phyloP scores from a whole-genome alignment of 1,140 invertebrate genomes.

The Brachionus rubens region DNA sequence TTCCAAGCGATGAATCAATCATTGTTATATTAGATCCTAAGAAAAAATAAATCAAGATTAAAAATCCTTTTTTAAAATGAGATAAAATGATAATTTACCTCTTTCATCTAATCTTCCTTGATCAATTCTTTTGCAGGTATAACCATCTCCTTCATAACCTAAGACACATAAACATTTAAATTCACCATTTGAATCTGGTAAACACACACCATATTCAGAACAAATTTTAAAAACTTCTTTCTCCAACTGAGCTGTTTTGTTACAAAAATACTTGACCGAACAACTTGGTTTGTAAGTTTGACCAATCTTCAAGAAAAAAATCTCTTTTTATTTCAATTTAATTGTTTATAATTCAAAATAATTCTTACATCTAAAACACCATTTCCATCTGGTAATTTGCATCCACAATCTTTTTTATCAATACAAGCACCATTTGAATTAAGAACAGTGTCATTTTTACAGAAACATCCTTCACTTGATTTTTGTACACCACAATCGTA shows the following conservation, averaged over 20 bases:
- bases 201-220: neutral
- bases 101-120: too few relatives aligned
- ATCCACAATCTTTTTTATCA: constrained; percentile 6
- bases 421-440: constrained; percentile 31
- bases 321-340: neutral
- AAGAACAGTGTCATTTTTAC: constrained; percentile 14
- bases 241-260: neutral
- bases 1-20: too few relatives aligned
- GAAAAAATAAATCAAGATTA: too few relatives aligned
- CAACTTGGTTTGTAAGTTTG: constrained; percentile 15
- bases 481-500: constrained; percentile 11
- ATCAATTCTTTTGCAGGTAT: too few relatives aligned
- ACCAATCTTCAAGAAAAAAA: neutral
- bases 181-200: neutral
- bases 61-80: too few relatives aligned
- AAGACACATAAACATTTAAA: neutral
- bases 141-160: constrained; percentile 31
- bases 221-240: neutral
- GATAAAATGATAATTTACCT: too few relatives aligned
- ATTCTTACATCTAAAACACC: constrained; percentile 18
- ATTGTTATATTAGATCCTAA: too few relatives aligned
- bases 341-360: neutral
- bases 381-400: neutral
- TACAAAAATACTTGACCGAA: neutral
- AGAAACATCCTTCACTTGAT: constrained; percentile 13